Percentiles rank a stretch among this genome's conserved stretches.
These are phyloP conservation scores for Barnardius zonarius DNA, from an alignment of 2,113 vertebrate species.

Conservation along the genomic window DNA sequence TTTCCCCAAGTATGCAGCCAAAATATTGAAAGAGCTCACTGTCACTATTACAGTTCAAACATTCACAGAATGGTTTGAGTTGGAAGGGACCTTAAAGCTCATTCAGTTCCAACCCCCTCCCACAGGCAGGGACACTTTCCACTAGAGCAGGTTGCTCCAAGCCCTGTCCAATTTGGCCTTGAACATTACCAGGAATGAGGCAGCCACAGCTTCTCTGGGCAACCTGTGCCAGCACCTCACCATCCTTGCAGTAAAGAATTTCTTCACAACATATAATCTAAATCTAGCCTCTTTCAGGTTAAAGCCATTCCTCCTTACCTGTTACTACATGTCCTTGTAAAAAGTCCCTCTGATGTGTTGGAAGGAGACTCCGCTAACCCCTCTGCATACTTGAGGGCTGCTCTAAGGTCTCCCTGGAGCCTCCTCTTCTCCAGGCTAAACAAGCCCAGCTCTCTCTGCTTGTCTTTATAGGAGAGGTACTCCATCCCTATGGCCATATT, in stretches of 20 bases:
- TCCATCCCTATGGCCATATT: not conserved
- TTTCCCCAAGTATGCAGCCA: not conserved
- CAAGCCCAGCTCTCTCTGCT: not conserved
- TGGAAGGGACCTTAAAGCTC: not conserved
- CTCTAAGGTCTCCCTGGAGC: not conserved
- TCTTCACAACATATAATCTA: not conserved
- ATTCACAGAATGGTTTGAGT: not conserved
- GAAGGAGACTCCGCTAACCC: not conserved
- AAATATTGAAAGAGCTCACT: not conserved
- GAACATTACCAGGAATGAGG: not conserved
- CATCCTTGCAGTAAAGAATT: not conserved
- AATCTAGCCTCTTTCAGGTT: not conserved
- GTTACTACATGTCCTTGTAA: not conserved
- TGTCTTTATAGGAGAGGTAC: not conserved
- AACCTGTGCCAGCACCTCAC: not conserved
- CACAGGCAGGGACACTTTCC: not conserved
- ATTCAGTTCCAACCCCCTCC: not conserved
- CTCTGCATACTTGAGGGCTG: no score
- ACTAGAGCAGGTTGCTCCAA: not conserved
- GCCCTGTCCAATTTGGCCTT: not conserved
- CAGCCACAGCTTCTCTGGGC: not conserved
- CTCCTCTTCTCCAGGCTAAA: not conserved
- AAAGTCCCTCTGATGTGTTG: not conserved
- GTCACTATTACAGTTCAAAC: not conserved
- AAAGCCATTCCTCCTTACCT: not conserved